Conservation (phyloP, 2,888 invertebrate genomes). For the Tetragonisca angustula region DNA sequence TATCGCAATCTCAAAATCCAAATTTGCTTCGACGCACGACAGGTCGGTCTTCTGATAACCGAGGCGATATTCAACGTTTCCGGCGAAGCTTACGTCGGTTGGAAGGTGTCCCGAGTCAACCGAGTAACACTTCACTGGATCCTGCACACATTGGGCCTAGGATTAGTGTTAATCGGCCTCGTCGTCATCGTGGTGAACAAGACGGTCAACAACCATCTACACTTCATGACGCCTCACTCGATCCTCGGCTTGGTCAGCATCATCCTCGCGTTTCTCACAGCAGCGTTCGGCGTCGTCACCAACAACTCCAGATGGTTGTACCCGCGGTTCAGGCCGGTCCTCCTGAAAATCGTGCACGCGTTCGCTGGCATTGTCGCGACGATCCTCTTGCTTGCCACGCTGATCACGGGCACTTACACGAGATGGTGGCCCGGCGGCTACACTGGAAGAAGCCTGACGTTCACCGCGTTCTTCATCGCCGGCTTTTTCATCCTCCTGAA, state of each 20-base stretch:
- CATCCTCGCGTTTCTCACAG: conserved; percentile 68
- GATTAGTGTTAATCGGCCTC: conserved; percentile 73
- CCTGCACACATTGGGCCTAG: conserved; percentile 74
- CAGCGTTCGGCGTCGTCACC: conserved; percentile 75
- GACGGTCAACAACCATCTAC: conserved; percentile 55
- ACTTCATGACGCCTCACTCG: conserved; percentile 77
- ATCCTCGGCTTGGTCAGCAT: conserved; percentile 77
- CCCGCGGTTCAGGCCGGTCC: conserved; percentile 75
- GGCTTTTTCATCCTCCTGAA: conserved; percentile 76
- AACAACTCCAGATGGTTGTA: conserved; percentile 79
- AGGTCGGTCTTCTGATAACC: conserved; percentile 76
- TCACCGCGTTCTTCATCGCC: conserved; percentile 77
- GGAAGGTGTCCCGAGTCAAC: conserved; percentile 69
- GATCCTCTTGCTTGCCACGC: conserved; percentile 75
- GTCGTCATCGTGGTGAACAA: conserved; percentile 77
- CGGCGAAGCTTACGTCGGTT: conserved; percentile 76
- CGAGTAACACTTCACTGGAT: conserved; percentile 80
- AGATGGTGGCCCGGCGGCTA: conserved; percentile 66
- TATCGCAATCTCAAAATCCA: neutral
- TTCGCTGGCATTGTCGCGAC: conserved; percentile 75
- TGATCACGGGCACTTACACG: conserved; percentile 78
- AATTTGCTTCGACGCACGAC: conserved; percentile 1
- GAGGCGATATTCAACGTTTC: conserved; percentile 80
- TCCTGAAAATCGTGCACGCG: conserved; percentile 78
- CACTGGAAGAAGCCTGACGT: conserved; percentile 72